These are phyloP conservation scores for Dione vanillae DNA, from an alignment of 2,888 invertebrate species.

Conservation along the genomic window DNA sequence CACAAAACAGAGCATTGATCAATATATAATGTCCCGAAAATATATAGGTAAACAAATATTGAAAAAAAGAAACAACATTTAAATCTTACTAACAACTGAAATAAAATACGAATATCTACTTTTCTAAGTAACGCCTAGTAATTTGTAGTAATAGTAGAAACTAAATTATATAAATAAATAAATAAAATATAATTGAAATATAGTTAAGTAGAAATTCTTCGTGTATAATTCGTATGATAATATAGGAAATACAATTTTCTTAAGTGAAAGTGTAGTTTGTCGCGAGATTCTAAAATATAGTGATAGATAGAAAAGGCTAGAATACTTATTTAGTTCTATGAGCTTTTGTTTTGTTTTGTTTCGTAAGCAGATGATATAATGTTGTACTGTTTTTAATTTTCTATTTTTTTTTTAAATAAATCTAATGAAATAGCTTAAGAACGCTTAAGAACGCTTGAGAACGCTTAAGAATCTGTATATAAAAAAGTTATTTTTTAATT, in stretches of 20 bases:
- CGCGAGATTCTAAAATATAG: constrained; percentile 24
- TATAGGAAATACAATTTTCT: constrained; percentile 17
- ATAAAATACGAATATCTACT: not conserved
- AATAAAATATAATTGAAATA: constrained; percentile 29
- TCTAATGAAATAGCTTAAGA: too few species aligned
- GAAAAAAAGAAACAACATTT: too few species aligned
- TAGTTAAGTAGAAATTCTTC: constrained; percentile 27
- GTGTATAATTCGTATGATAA: constrained; percentile 16
- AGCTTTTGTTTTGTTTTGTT: not conserved
- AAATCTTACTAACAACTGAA: not conserved
- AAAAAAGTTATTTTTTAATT: too few species aligned
- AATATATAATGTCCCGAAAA: too few species aligned
- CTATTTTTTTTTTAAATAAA: too few species aligned
- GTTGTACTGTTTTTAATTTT: too few species aligned
- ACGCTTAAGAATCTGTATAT: too few species aligned
- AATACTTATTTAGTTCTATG: not conserved
- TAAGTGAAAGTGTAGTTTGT: constrained; percentile 1
- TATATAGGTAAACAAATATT: too few species aligned
- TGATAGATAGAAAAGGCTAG: constrained; percentile 1
- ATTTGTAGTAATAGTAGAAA: not conserved
- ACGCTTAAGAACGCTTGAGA: too few species aligned
- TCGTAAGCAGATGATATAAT: not conserved
- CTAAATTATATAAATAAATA: not conserved
- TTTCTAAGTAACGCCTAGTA: not conserved
- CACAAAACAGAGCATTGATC: too few species aligned